Percentiles rank a stretch among this genome's conserved stretches.
These are phyloP conservation scores for Donacobius atricapilla DNA, from an alignment of 2,113 vertebrate species.

Conservation along the genomic window DNA sequence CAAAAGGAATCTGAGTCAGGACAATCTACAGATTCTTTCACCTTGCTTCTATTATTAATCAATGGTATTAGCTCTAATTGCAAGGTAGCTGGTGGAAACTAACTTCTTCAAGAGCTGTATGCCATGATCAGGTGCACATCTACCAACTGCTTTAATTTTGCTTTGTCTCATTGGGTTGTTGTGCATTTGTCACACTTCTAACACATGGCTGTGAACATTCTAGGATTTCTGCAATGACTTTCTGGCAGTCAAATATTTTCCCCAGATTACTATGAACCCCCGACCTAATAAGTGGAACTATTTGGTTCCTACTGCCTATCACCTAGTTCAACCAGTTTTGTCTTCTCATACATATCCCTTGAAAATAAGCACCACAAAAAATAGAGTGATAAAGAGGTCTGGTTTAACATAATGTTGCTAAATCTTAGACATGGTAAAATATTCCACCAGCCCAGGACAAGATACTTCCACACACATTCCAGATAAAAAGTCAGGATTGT, in stretches of 20 bases:
- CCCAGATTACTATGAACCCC: background rate
- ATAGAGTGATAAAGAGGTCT: background rate
- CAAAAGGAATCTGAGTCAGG: background rate
- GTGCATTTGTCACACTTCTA: background rate
- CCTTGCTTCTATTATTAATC: background rate
- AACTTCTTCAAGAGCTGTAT: background rate
- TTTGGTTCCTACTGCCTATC: background rate
- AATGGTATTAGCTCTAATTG: background rate
- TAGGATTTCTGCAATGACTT: background rate
- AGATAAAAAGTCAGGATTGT: background rate
- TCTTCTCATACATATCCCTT: background rate
- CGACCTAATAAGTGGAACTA: background rate
- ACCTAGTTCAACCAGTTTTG: background rate
- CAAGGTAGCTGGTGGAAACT: background rate
- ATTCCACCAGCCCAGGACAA: background rate
- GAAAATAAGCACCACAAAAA: background rate
- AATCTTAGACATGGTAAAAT: background rate
- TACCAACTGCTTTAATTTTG: background rate
- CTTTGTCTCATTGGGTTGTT: background rate
- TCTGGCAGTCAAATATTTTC: conserved; percentile 2
- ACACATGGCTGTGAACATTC: background rate
- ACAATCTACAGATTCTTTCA: background rate
- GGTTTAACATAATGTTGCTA: background rate
- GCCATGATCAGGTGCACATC: background rate
- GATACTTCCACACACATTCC: background rate